These are phyloP conservation scores for Drosophila incognita DNA, from an alignment of 2,888 invertebrate genomes.

Conservation along the genomic window DNA sequence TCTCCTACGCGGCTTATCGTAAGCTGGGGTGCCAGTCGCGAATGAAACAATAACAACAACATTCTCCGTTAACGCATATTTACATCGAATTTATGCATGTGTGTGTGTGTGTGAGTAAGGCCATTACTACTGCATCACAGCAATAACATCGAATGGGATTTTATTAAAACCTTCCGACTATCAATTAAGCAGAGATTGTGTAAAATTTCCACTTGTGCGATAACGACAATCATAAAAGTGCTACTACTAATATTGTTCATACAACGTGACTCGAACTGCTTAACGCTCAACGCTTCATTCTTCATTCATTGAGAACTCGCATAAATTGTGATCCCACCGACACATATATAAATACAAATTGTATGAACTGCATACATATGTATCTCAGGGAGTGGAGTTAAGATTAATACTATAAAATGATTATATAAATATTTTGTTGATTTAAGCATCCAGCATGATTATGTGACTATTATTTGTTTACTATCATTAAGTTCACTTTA, in stretches of 20 bases:
- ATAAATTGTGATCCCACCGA: not conserved
- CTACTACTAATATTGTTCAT: constrained; percentile 12
- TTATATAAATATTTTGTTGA: not conserved
- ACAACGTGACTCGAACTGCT: not conserved
- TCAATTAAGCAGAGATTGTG: constrained; percentile 29
- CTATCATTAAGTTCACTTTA: not conserved
- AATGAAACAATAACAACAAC: constrained; percentile 3
- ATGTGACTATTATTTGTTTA: not conserved
- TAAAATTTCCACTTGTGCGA: constrained; percentile 53
- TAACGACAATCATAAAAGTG: constrained; percentile 17
- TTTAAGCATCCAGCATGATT: not conserved
- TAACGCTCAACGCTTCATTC: not conserved
- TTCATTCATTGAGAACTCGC: constrained; percentile 11
- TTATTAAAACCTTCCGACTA: constrained; percentile 17
- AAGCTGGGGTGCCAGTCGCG: constrained; percentile 4
- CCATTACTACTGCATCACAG: constrained; percentile 1
- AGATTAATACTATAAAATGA: not conserved
- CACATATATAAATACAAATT: not conserved
- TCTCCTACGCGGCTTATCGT: constrained; percentile 3
- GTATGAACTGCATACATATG: not conserved
- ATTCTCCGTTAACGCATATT: not conserved
- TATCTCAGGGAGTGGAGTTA: not conserved
- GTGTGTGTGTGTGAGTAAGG: not conserved
- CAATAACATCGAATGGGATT: not conserved
- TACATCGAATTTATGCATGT: not conserved